Evolutionary conservation across 2,113 vertebrate genomes (phyloP).

Genomic region (Pterophyllum scalare): DNA sequence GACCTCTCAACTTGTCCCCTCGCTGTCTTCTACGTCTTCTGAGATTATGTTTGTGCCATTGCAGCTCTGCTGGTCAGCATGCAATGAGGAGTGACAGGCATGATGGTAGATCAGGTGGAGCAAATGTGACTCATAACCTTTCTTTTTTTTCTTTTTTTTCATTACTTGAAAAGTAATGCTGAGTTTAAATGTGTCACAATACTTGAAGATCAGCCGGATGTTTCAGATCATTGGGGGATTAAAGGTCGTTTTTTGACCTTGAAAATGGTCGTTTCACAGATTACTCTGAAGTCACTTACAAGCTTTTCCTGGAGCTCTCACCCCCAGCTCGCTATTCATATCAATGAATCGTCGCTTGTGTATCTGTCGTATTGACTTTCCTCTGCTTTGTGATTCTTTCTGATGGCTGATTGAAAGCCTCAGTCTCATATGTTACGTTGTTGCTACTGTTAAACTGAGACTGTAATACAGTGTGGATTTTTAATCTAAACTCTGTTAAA

Average conservation of each 20-base stretch:
- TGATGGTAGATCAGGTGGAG: neutral
- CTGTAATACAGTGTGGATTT: neutral
- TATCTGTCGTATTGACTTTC: neutral
- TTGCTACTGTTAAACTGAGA: neutral
- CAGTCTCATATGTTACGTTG: neutral
- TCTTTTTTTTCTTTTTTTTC: neutral
- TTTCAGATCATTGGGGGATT: neutral
- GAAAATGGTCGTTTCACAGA: neutral
- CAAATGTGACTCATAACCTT: neutral
- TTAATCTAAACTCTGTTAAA: too few species aligned
- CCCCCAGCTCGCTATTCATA: too few species aligned
- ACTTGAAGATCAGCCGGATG: neutral
- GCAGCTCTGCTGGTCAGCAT: constrained; percentile 18
- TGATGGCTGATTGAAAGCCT: too few species aligned
- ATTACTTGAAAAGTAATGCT: neutral
- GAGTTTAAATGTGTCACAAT: neutral
- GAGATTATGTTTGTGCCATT: constrained; percentile 9
- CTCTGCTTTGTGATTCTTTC: neutral
- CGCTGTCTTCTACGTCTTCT: neutral
- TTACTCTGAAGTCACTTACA: neutral
- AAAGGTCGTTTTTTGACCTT: neutral
- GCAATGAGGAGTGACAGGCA: constrained; percentile 6
- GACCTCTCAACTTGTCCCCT: neutral
- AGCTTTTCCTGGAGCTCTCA: too few species aligned
- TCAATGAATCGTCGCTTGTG: too few species aligned